Evolutionary conservation across 2,113 vertebrate species (phyloP).

Genomic region (Dissostichus mawsoni): DNA sequence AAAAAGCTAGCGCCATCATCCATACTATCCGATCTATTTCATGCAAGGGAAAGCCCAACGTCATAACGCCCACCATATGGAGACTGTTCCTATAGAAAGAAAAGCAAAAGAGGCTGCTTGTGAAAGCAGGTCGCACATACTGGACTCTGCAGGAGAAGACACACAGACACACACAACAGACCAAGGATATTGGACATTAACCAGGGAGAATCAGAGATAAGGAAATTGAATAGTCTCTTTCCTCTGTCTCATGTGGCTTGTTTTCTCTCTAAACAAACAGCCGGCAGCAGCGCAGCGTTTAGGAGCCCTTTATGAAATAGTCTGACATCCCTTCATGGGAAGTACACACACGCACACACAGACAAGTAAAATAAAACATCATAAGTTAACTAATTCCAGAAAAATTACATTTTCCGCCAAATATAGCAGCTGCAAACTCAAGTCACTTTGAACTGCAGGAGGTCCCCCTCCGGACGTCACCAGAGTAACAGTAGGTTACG

Average conservation of each 20-base stretch:
- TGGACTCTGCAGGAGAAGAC: slow-evolving; percentile 52
- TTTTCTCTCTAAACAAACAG: slow-evolving; percentile 78
- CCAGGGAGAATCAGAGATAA: slow-evolving; percentile 79
- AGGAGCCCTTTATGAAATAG: slow-evolving; percentile 70
- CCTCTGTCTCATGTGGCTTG: slow-evolving; percentile 70
- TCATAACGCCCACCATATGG: slow-evolving; percentile 71
- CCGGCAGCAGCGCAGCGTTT: slow-evolving; percentile 50
- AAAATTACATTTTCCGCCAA: slow-evolving; percentile 53
- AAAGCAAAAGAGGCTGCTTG: slow-evolving; percentile 66
- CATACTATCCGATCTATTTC: slow-evolving; percentile 59
- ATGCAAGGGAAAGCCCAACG: slow-evolving; percentile 58
- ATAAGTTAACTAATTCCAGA: slow-evolving; percentile 52
- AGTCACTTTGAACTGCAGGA: slow-evolving; percentile 58
- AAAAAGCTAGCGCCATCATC: slow-evolving; percentile 42
- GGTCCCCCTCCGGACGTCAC: slow-evolving; percentile 50
- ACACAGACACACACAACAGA: slow-evolving; percentile 16
- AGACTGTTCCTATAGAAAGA: slow-evolving; percentile 73
- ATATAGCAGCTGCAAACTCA: slow-evolving; percentile 57
- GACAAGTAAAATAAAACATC: slow-evolving; percentile 22
- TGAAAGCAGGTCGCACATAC: slow-evolving; percentile 66
- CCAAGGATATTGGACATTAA: slow-evolving; percentile 76
- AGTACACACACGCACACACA: slow-evolving; percentile 26
- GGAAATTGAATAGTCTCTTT: slow-evolving; percentile 80
- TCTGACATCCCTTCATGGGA: slow-evolving; percentile 51
- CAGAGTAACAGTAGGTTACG: slow-evolving; percentile 47